Evolutionary conservation across 2,888 invertebrate genomes (phyloP).

Genomic region (Nomada fabriciana): DNA sequence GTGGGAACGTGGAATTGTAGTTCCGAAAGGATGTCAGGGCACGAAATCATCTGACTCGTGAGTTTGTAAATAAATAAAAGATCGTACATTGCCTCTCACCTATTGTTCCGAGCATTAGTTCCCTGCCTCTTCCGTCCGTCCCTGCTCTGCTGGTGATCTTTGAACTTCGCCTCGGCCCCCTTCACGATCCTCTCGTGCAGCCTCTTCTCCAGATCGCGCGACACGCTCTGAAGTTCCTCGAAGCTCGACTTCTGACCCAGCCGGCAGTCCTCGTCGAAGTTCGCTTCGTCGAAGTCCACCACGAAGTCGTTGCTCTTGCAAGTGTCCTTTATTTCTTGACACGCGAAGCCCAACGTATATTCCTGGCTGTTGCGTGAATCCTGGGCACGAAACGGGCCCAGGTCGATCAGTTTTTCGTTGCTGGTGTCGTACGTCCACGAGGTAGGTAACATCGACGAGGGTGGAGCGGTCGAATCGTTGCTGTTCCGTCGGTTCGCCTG

Average conservation of each 20-base stretch:
- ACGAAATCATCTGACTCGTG: too few species aligned
- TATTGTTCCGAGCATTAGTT: constrained; percentile 41
- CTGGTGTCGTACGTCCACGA: constrained; percentile 27
- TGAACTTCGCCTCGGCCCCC: constrained; percentile 63
- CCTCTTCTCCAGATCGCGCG: constrained; percentile 79
- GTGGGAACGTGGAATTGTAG: too few species aligned
- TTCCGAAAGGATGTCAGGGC: too few species aligned
- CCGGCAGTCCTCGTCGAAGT: constrained; percentile 68
- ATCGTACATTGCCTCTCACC: constrained; percentile 42
- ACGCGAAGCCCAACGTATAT: constrained; percentile 48
- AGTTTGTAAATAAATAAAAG: too few species aligned
- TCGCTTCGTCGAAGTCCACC: constrained; percentile 64
- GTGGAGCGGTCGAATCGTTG: constrained; percentile 83
- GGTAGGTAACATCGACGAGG: constrained; percentile 28
- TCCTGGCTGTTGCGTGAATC: constrained; percentile 25
- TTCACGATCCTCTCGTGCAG: constrained; percentile 76
- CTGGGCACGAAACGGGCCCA: constrained; percentile 60
- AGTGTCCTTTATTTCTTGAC: constrained; percentile 30
- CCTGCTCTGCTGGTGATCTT: constrained; percentile 48
- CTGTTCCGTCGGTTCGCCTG: constrained; percentile 53
- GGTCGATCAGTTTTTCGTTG: constrained; percentile 73
- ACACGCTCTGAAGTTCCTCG: constrained; percentile 77
- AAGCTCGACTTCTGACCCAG: constrained; percentile 68
- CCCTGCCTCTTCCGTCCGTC: constrained; percentile 48
- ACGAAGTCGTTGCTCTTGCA: constrained; percentile 58